Conservation (phyloP, 2,113 vertebrate species). For the Lampris incognitus region DNA sequence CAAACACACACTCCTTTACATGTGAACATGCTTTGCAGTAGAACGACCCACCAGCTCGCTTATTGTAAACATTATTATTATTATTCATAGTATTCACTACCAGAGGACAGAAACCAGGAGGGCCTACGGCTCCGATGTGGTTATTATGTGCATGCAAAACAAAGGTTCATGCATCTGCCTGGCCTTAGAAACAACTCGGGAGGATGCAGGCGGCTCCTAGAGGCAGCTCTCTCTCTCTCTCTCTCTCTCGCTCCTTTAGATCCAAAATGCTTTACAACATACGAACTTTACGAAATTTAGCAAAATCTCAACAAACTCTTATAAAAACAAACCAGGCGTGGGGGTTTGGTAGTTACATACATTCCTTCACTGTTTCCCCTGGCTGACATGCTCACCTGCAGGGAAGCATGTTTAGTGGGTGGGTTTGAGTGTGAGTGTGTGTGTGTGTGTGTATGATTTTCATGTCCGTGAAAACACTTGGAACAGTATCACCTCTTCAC, state of each 20-base stretch:
- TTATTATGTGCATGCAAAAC: slow-evolving; percentile 90
- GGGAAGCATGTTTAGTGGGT: slow-evolving; percentile 77
- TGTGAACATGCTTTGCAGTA: slow-evolving; percentile 68
- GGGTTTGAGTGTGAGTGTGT: slow-evolving; percentile 41
- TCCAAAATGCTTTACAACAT: slow-evolving; percentile 93
- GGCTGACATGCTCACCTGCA: slow-evolving; percentile 89
- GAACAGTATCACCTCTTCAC: slow-evolving; percentile 76
- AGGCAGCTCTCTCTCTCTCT: slow-evolving; percentile 80
- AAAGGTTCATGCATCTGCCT: slow-evolving; percentile 91
- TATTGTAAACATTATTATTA: slow-evolving; percentile 49
- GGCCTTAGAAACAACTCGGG: slow-evolving; percentile 77
- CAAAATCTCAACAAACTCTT: slow-evolving; percentile 94
- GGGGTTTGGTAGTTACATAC: slow-evolving; percentile 43
- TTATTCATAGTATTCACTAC: slow-evolving; percentile 59
- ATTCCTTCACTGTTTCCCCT: slow-evolving; percentile 71
- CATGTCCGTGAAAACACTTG: slow-evolving; percentile 83
- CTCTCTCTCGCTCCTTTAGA: slow-evolving; percentile 75
- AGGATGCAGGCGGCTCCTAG: slow-evolving; percentile 84
- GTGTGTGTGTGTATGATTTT: slow-evolving; percentile 32
- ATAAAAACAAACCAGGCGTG: slow-evolving; percentile 86
- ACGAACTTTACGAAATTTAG: slow-evolving; percentile 95
- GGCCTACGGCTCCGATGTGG: slow-evolving; percentile 83
- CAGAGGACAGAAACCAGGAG: slow-evolving; percentile 81
- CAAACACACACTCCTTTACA: slow-evolving; percentile 40
- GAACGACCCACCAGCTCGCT: slow-evolving; percentile 20